These are phyloP conservation scores for Trachelus troglodyta DNA, from an alignment of 2,888 invertebrate genomes.

Conservation along the genomic window DNA sequence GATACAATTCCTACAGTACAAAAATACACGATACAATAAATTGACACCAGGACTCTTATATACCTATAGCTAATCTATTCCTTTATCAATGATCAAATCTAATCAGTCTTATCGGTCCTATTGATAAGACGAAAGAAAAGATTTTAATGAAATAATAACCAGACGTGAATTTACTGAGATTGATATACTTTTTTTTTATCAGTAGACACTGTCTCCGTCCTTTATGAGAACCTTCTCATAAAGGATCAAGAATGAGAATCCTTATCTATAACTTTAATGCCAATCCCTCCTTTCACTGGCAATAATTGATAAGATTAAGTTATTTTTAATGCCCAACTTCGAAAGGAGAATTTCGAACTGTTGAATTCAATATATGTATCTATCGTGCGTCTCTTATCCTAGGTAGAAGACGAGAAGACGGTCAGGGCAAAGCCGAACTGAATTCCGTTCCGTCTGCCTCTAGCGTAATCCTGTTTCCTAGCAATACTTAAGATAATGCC, in stretches of 20 bases:
- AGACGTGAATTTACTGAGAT: not conserved
- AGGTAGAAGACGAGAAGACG: not conserved
- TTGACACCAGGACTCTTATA: not conserved
- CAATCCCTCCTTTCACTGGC: not conserved
- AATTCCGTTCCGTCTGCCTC: not conserved
- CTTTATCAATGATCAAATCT: not conserved
- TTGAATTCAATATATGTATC: not conserved
- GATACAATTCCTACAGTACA: not conserved
- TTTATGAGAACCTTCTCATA: not conserved
- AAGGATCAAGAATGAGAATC: not conserved
- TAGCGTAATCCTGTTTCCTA: not conserved
- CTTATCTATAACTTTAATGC: not conserved
- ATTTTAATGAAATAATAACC: not conserved
- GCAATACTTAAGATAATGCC: not conserved
- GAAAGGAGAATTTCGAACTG: not conserved
- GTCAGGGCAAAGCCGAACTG: not conserved
- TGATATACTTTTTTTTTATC: not conserved
- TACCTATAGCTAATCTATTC: not conserved
- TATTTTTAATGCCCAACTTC: not conserved
- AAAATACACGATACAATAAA: not conserved
- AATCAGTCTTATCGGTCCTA: not conserved
- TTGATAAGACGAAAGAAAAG: not conserved
- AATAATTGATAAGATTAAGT: not conserved
- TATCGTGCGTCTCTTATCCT: not conserved
- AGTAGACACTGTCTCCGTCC: not conserved